Percentiles rank a stretch among this genome's conserved stretches.
Evolutionary conservation across 37 sponge, comb jelly and placozoan genomes (phyloP).

Genomic region (Halichondria panicea): DNA sequence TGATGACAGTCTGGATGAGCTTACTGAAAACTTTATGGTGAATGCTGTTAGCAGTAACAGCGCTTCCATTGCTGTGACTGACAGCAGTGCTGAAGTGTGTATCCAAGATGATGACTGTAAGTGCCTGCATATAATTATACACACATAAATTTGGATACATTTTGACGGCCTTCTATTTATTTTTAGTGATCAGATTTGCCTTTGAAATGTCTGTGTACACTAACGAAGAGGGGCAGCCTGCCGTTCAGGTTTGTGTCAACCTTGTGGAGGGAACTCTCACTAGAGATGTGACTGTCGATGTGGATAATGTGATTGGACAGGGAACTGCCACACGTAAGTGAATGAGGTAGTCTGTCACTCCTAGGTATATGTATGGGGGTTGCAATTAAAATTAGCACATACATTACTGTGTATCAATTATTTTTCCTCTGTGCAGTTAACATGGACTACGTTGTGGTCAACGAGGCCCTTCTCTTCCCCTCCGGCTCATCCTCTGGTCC

Average conservation of each 20-base stretch:
- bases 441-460: not conserved
- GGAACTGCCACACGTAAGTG: not conserved
- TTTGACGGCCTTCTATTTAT: too few relatives aligned
- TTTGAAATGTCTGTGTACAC: not conserved
- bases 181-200: not conserved
- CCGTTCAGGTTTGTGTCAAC: not conserved
- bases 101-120: not conserved
- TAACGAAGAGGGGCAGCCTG: not conserved
- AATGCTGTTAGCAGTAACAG: not conserved
- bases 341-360: too few relatives aligned
- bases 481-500: not conserved
- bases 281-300: not conserved
- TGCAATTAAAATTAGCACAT: too few relatives aligned
- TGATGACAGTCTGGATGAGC: slow-evolving; percentile 15
- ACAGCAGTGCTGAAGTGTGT: not conserved
- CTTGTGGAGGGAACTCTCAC: not conserved
- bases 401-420: too few relatives aligned
- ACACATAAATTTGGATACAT: too few relatives aligned
- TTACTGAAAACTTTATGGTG: not conserved
- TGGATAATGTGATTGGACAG: not conserved
- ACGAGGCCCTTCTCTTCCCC: slow-evolving; percentile 8
- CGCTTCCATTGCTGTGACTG: not conserved
- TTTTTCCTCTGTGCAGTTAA: too few relatives aligned
- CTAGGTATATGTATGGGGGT: too few relatives aligned
- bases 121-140: not conserved